phyloP scores from a whole-genome alignment of 2,113 vertebrate species.

The Butastur rufipennis region DNA sequence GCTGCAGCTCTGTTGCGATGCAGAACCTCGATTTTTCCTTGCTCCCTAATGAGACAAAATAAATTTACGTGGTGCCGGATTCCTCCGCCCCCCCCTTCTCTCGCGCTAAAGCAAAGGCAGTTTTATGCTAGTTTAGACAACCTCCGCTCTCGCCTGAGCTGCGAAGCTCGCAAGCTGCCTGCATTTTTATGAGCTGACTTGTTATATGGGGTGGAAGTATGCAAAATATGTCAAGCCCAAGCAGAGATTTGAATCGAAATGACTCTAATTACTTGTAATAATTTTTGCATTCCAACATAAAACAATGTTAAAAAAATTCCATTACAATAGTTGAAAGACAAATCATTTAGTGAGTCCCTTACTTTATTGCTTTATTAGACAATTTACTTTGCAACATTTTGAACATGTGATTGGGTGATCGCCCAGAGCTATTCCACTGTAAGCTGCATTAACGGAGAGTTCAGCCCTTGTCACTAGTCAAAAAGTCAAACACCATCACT shows the following conservation, averaged over 20 bases:
- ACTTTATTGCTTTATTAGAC: conserved; percentile 64
- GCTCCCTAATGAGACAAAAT: conserved; percentile 24
- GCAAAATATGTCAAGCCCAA: conserved; percentile 69
- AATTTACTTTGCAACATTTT: conserved; percentile 43
- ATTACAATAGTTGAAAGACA: conserved; percentile 69
- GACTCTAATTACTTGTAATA: conserved; percentile 75
- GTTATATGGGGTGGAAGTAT: conserved; percentile 36
- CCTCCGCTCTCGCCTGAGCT: neutral
- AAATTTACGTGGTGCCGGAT: neutral
- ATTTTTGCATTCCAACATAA: conserved; percentile 74
- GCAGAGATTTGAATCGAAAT: conserved; percentile 68
- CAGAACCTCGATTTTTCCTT: neutral
- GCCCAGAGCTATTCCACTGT: conserved; percentile 44
- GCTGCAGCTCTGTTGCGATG: fast-evolving
- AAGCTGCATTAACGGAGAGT: neutral
- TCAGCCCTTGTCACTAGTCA: conserved; percentile 34
- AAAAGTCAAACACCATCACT: conserved; percentile 46
- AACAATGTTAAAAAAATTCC: conserved; percentile 59
- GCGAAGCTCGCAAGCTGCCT: conserved; percentile 24
- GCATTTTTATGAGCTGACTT: conserved; percentile 72
- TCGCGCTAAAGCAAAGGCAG: neutral
- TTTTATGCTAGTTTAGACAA: conserved; percentile 2
- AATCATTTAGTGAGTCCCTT: conserved; percentile 62
- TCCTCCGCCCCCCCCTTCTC: neutral
- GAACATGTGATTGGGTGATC: neutral